Evolutionary conservation across 2,113 vertebrate species (phyloP).

Genomic region (Lathamus discolor): DNA sequence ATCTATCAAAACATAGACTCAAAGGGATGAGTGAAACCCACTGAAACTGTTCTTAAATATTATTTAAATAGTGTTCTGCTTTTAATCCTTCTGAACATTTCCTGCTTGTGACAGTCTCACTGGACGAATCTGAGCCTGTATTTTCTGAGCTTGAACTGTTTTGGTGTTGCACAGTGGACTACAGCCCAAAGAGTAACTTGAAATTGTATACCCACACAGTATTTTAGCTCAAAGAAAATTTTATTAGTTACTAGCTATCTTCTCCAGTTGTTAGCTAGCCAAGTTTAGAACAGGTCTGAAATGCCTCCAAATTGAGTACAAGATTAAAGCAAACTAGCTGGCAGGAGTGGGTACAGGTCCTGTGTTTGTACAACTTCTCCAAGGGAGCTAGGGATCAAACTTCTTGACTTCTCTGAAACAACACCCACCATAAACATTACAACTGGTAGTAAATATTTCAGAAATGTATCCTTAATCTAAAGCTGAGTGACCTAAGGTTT

Average conservation of each 20-base stretch:
- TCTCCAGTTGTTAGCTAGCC: not conserved
- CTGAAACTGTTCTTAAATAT: not conserved
- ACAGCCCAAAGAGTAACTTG: not conserved
- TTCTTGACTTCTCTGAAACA: slow-evolving; percentile 49
- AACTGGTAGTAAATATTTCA: slow-evolving; percentile 54
- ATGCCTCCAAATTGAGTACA: not conserved
- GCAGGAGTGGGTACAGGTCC: not conserved
- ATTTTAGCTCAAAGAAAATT: not conserved
- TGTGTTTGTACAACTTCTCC: slow-evolving; percentile 28
- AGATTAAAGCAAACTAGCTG: slow-evolving; percentile 11
- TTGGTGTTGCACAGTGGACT: not conserved
- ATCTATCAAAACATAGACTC: not conserved
- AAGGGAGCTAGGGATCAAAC: slow-evolving; percentile 43
- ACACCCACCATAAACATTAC: slow-evolving; percentile 36
- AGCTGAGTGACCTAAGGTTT: slow-evolving; percentile 28
- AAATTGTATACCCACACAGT: not conserved
- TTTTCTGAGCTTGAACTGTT: not conserved
- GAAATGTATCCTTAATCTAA: slow-evolving; percentile 35
- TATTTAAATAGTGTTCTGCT: not conserved
- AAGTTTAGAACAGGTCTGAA: not conserved
- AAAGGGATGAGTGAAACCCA: not conserved
- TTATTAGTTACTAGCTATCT: not conserved
- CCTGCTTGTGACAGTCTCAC: not conserved
- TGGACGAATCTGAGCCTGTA: not conserved
- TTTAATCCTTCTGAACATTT: not conserved